phyloP scores from a whole-genome alignment of 2,113 vertebrate species.

The Nycticryphes semicollaris region DNA sequence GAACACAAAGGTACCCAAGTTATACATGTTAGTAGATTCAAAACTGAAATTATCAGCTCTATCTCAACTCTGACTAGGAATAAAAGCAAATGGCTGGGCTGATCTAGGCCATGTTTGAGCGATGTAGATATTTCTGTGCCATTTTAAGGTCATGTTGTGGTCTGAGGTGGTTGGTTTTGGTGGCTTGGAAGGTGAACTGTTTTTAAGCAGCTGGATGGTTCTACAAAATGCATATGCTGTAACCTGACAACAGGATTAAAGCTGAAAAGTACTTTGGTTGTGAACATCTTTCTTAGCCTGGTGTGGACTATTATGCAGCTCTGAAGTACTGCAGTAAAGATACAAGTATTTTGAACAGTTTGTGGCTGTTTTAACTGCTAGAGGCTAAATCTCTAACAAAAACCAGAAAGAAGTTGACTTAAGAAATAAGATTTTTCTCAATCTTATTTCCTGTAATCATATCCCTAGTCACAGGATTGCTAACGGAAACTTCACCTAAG shows the following conservation, averaged over 20 bases:
- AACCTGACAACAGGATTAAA: background rate
- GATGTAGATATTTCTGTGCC: background rate
- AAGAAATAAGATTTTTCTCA: background rate
- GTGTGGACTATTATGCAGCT: background rate
- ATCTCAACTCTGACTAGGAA: background rate
- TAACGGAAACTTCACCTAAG: too few species aligned
- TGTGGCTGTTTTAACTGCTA: background rate
- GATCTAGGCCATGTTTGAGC: background rate
- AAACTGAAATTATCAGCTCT: background rate
- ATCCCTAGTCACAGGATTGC: background rate
- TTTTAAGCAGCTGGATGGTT: background rate
- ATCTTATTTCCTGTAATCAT: background rate
- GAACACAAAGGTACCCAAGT: too few species aligned
- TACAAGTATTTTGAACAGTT: background rate
- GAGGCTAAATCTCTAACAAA: background rate
- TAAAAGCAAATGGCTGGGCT: background rate
- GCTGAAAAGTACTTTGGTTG: background rate
- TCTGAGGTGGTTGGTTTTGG: background rate
- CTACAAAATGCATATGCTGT: fast-evolving
- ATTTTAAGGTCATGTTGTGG: fast-evolving
- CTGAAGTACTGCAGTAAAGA: background rate
- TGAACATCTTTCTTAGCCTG: background rate
- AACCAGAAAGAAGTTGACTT: background rate
- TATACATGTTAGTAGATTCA: too few species aligned
- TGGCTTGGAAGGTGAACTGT: background rate